Evolutionary conservation across 2,888 invertebrate species (phyloP).

Genomic region (Sisyra nigra): DNA sequence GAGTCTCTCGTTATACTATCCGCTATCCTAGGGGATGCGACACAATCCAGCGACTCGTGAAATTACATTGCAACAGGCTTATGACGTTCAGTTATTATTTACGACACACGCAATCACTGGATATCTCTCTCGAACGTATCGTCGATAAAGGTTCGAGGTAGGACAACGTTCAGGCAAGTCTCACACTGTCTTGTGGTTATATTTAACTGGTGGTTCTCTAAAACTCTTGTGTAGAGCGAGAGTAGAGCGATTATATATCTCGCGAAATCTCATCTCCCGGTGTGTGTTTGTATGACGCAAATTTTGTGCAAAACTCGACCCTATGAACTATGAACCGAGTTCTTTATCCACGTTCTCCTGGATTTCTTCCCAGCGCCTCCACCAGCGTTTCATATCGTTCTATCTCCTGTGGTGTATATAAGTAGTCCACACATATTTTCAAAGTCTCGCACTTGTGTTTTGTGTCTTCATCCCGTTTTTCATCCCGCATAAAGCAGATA

Average conservation of each 20-base stretch:
- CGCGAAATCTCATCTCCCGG: slow-evolving; percentile 7
- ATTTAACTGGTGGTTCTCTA: too few relatives aligned
- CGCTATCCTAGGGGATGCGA: slow-evolving; percentile 7
- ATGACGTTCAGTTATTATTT: neutral
- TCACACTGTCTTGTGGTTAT: too few relatives aligned
- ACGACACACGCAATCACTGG: neutral
- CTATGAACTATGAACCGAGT: slow-evolving; percentile 2
- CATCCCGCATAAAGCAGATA: too few relatives aligned
- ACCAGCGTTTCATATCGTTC: too few relatives aligned
- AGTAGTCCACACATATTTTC: too few relatives aligned
- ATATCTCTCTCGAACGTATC: neutral
- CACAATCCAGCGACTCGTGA: slow-evolving; percentile 11
- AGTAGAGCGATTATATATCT: slow-evolving; percentile 8
- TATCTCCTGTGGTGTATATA: too few relatives aligned
- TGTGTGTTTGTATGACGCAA: slow-evolving; percentile 1
- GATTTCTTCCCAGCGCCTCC: too few relatives aligned
- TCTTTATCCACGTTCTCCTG: neutral
- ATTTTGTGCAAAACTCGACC: neutral
- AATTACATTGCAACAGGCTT: slow-evolving; percentile 12
- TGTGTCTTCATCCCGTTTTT: too few relatives aligned
- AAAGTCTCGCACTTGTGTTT: too few relatives aligned
- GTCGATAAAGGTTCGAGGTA: neutral
- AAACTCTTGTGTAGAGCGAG: neutral
- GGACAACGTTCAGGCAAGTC: too few relatives aligned
- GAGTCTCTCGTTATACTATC: too few relatives aligned